Evolutionary conservation across 2,888 invertebrate species (phyloP), one percentile per base, ranked within the genome.

Genomic region (Tinea semifulvella): DNA sequence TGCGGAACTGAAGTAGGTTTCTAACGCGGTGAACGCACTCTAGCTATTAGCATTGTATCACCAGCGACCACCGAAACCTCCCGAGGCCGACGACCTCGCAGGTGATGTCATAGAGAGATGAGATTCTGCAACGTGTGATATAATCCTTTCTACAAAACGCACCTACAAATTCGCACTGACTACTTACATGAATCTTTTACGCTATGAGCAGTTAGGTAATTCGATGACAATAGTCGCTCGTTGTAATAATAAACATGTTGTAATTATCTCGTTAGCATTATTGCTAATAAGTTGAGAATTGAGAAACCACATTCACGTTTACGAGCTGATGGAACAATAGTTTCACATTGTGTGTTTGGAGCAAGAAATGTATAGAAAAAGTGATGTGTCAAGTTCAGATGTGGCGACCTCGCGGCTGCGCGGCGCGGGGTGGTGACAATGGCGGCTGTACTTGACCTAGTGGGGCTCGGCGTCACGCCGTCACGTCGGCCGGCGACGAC

Each of bases 1-100:
- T 76, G 72, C 79, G 77, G 77, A 79, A 77, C 70, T 71, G 67
- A 71, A 69, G 73, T 74, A 72, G 70, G 67, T 76, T 76, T 75
- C 74, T 75, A 75, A 63, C 65, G 72, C 74, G 77, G 77, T 77
- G 77, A 79, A 79, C 61, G 79, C 75, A 75, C 77, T 70, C 58
- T 62, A 61, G 60, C 67, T 62, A 74, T 74, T 75, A 70, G 68
- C 65, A 73, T 22, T 18, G 16, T 18, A 13, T 8, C 18, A 8
- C 31, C 73, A 73, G 68, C 69, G 69, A 60, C 63, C 16, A 48
- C 54, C 56, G 46, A 53, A 58, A 60, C 53, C 56, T 59, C 49
- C 45, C 56, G 58, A 60, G 67, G 65, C 54, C 74, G 70, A 71
- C 68, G 76, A 77, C 60, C 62, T 53, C 68, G 57, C n/a, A n/a